A percentile compares a stretch with the other conserved stretches of the same genome.
These are phyloP conservation scores for Himalopsyche kuldschensis DNA, from an alignment of 2,888 invertebrate genomes.

Conservation along the genomic window DNA sequence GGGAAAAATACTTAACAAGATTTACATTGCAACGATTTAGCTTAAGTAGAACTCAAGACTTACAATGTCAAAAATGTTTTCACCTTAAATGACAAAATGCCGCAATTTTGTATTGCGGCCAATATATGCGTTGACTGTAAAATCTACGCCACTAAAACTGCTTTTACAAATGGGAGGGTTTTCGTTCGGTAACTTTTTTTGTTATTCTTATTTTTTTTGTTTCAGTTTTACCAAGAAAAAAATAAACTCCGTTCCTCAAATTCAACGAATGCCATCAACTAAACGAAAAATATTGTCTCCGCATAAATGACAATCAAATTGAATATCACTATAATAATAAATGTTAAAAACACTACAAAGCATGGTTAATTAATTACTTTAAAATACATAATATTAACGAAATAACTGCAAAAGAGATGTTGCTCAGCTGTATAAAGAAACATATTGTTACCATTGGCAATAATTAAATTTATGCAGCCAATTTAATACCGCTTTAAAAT, in stretches of 20 bases:
- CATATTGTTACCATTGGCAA: no score
- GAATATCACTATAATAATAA: no score
- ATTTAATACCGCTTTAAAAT: no score
- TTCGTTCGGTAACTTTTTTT: background rate
- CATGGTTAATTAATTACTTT: no score
- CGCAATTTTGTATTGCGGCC: background rate
- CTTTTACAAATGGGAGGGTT: no score
- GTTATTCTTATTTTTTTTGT: background rate
- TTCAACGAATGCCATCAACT: background rate
- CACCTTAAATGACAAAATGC: background rate
- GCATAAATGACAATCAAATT: background rate
- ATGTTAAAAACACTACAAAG: no score
- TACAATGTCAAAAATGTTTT: background rate
- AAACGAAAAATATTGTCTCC: background rate
- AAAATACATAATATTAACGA: no score
- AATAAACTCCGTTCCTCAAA: background rate
- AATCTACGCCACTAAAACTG: background rate
- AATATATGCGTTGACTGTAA: background rate
- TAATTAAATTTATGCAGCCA: no score
- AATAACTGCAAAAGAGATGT: no score
- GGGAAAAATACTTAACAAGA: background rate
- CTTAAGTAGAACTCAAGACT: background rate
- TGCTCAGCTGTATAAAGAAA: no score
- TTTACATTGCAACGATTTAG: background rate
- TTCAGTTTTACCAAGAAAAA: background rate